Evolutionary conservation across 2,888 invertebrate species (phyloP), one percentile per base, ranked within the genome.

Genomic region (Esperia sulphurella): DNA sequence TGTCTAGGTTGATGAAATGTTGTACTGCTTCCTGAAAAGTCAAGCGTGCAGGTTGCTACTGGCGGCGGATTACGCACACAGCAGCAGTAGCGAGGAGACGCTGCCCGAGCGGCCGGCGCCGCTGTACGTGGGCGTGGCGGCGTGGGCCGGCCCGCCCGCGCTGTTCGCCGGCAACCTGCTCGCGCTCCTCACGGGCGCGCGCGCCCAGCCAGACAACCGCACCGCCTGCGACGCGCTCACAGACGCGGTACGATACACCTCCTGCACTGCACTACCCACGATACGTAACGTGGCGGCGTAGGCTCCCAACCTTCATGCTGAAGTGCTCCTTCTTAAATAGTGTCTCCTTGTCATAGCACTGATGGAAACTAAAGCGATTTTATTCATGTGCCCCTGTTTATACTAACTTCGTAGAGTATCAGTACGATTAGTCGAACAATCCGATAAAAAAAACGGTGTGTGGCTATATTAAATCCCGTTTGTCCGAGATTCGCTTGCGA

Each of bases 11-110:
- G 93, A 95, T 76, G 94, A 96, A 67, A 90, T 97, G 67, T 82
- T 97, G 14, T 90, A 93, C 71, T 97, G 97, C 74, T 96, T 95
- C 73, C 74, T 96, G 52, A 84, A 91, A 45, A 93, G 93, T 54
- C 91, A 94, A 10, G 92, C 94, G 49, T 97, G 97, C 68, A 90
- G 91, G 5, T 79, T 93, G 9, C 77, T 91, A 40, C 79, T 88
- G n/a, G 91, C 90, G 4, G 91, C 90, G n/a, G 86, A 90, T 62
- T 89, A 59, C 67, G 83, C 61, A 63, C 75, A 51, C 62, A 78
- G 53, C 65, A 75, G 77, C 57, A 61, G 67, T 30, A 55, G 43
- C 53, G 65, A 55, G 0, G 66, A 66, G n/a, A 21, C 43, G 2
- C 55, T 63, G 28, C 55, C 67, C 0, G 57, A 47, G 7, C 48